Evolutionary conservation across 2,888 invertebrate genomes (phyloP).

Genomic region (Ophion obscuratus): DNA sequence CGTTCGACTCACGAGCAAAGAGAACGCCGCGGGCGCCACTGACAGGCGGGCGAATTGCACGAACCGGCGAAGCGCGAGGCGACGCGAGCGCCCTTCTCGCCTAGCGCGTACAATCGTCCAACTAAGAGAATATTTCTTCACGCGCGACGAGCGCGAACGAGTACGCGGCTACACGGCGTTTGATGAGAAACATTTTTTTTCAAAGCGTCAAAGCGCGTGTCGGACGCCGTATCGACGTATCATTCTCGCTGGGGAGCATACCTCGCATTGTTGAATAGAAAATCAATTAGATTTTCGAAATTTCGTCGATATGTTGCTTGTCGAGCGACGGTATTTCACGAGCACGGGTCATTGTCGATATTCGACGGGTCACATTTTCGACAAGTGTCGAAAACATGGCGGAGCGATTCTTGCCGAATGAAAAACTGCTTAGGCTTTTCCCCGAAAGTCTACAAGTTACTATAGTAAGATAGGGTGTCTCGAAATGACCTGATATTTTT

Average conservation of each 20-base stretch:
- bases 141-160: not conserved
- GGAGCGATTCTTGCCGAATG: too few relatives aligned
- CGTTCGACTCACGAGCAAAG: constrained; percentile 6
- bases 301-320: too few relatives aligned
- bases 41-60: constrained; percentile 39
- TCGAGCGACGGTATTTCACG: too few relatives aligned
- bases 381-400: too few relatives aligned
- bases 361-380: too few relatives aligned
- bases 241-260: not conserved
- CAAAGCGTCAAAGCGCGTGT: not conserved
- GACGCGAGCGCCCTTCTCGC: constrained; percentile 36
- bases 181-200: not conserved
- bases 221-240: not conserved
- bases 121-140: constrained; percentile 16
- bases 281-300: not conserved
- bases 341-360: too few relatives aligned
- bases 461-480: too few relatives aligned
- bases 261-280: not conserved
- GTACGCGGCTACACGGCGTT: not conserved
- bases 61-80: constrained; percentile 36
- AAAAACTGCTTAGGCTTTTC: too few relatives aligned
- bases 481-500: too few relatives aligned
- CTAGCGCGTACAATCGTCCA: constrained; percentile 11
- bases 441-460: too few relatives aligned
- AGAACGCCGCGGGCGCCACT: constrained; percentile 56